Conservation (phyloP, 2,113 vertebrate species). For the Clarias gariepinus region DNA sequence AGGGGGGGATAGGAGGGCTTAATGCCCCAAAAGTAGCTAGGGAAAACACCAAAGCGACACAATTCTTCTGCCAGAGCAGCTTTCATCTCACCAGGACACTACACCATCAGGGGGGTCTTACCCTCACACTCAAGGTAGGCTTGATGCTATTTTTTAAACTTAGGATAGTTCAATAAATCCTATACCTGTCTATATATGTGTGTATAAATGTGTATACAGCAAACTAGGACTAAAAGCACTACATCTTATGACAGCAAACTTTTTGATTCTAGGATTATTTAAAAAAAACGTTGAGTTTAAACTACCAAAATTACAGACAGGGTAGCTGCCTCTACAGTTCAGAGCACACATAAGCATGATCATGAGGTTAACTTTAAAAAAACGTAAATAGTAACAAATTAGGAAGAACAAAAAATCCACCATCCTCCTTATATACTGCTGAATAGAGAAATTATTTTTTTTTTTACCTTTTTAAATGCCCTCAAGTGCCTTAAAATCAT, state of each 20-base stretch:
- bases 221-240: not conserved
- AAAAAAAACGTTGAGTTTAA: not conserved
- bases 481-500: not conserved
- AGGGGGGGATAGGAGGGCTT: not conserved
- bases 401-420: not conserved
- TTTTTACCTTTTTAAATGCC: too few species aligned
- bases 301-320: not conserved
- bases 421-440: not conserved
- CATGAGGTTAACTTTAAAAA: too few species aligned
- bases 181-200: not conserved
- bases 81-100: not conserved
- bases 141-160: not conserved
- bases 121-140: conserved; percentile 6
- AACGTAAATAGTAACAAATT: not conserved
- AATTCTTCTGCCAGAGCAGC: conserved; percentile 1
- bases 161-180: not conserved
- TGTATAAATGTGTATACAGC: not conserved
- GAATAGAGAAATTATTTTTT: not conserved
- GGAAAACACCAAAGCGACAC: not conserved
- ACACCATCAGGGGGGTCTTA: not conserved
- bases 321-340: not conserved
- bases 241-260: not conserved
- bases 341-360: not conserved
- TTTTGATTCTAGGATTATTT: not conserved
- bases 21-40: not conserved